Base-by-base conservation (phyloP, 2,113 vertebrate genomes). In the Chaenogobius annularis region DNA sequence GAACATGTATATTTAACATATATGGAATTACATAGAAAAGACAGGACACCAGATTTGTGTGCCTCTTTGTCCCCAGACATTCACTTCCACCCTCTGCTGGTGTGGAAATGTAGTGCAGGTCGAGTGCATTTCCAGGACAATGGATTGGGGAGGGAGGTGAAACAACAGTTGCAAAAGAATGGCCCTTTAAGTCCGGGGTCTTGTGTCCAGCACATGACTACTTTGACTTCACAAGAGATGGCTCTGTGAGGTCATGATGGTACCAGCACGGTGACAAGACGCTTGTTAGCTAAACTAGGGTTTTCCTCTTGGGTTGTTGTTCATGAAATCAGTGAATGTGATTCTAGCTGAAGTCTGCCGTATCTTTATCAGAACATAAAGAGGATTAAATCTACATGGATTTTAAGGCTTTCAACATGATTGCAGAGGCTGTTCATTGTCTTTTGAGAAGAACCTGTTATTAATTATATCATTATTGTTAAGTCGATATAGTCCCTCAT, bases 191-290 rank as follows among this genome's bases (percentile, higher is more conserved):
- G 22, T 70, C 66, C 69, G 62, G 70, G 15, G 59, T 71, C 68
- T 81, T 66, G 74, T 84, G 84, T 61, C 61, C 68, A 78, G 77
- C 88, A 77, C 84, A 79, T 88, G 83, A 90, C 70, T 71, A 9
- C 8, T 72, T 10, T 77, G 86, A 89, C 80, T 81, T 86, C 69
- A 81, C 77, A 66, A 73, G 20, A 43, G 75, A 66, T 68, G 9
- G 26, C 37, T 35, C 67, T 37, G 66, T 91, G 88, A 91, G 85
- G 78, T 93, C 91, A 91, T 80, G 68, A 54, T 77, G 79, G 68
- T 89, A 54, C 78, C 83, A 82, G 76, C 83, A 80, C 71, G 59
- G 37, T 68, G 66, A 66, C 43, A 19, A 65, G 20, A 65, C 66
- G 17, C 22, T 22, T 48, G 9, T 26, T 35, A 61, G 15, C 5